These are phyloP conservation scores for Rhizoglyphus robini DNA, from an alignment of 1,140 invertebrate genomes.

Conservation along the genomic window DNA sequence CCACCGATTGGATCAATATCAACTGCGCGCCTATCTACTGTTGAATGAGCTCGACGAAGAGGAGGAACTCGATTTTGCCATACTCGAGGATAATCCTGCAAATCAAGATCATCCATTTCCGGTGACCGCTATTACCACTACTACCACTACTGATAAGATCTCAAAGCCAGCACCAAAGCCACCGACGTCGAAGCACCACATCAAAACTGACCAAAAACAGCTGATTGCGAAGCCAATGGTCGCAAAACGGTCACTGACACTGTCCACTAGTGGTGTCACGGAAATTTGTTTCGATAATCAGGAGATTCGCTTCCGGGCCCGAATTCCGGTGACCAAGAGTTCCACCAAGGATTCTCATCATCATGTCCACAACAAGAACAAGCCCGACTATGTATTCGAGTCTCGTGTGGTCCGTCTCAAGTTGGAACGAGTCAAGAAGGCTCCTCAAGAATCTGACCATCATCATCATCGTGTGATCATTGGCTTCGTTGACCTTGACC, in stretches of 20 bases:
- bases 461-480: not conserved
- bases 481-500: slow-evolving; percentile 1
- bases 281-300: slow-evolving; percentile 5
- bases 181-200: not conserved
- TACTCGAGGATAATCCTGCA: not conserved
- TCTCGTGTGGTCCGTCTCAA: not conserved
- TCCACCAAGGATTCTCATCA: not conserved
- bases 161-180: not conserved
- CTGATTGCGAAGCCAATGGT: not conserved
- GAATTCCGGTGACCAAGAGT: not conserved
- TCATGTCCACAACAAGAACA: too few relatives aligned
- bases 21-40: not conserved
- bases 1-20: not conserved
- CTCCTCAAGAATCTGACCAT: not conserved
- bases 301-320: not conserved
- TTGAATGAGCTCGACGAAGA: not conserved
- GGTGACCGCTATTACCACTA: not conserved
- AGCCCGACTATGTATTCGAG: not conserved
- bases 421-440: not conserved
- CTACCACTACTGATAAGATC: not conserved
- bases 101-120: not conserved
- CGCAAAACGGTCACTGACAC: not conserved
- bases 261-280: not conserved
- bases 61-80: not conserved
- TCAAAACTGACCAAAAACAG: not conserved